Evolutionary conservation across 2,797 vertebrate species (phyloP).

Genomic region (Siniperca undulata): DNA sequence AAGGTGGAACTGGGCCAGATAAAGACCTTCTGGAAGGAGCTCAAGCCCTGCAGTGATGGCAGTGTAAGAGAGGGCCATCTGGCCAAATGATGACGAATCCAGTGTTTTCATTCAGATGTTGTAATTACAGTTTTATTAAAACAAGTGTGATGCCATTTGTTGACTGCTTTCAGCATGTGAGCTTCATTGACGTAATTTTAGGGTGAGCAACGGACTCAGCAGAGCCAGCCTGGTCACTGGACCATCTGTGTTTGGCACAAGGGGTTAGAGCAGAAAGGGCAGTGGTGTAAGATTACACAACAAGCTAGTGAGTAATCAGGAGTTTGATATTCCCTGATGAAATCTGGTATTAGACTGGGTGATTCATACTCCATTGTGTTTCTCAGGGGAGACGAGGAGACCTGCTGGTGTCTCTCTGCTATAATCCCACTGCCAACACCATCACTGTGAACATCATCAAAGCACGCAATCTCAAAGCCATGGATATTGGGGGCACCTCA

Average conservation of each 20-base stretch:
- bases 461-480: constrained; percentile 98
- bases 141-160: constrained; percentile 19
- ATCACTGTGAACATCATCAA: constrained; percentile 99
- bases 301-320: constrained; percentile 54
- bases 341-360: constrained; percentile 58
- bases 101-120: constrained; percentile 34
- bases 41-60: constrained; percentile 99
- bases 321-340: constrained; percentile 66
- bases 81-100: background rate
- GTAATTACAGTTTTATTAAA: constrained; percentile 28
- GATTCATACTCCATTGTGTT: constrained; percentile 60
- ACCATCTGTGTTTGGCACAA: constrained; percentile 58
- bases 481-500: constrained; percentile 99
- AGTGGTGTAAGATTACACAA: constrained; percentile 64
- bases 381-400: constrained; percentile 90
- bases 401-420: constrained; percentile 92
- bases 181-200: constrained; percentile 33
- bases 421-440: constrained; percentile 97
- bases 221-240: constrained; percentile 40
- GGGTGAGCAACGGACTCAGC: constrained; percentile 35
- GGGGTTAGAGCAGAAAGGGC: constrained; percentile 58
- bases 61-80: constrained; percentile 89
- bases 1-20: constrained; percentile 98
- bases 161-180: constrained; percentile 38
- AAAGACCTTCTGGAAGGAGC: constrained; percentile 99